A percentile compares a stretch with the other conserved stretches of the same genome.
phyloP scores from a whole-genome alignment of 2,113 vertebrate genomes.

The Microcebus jonahi region DNA sequence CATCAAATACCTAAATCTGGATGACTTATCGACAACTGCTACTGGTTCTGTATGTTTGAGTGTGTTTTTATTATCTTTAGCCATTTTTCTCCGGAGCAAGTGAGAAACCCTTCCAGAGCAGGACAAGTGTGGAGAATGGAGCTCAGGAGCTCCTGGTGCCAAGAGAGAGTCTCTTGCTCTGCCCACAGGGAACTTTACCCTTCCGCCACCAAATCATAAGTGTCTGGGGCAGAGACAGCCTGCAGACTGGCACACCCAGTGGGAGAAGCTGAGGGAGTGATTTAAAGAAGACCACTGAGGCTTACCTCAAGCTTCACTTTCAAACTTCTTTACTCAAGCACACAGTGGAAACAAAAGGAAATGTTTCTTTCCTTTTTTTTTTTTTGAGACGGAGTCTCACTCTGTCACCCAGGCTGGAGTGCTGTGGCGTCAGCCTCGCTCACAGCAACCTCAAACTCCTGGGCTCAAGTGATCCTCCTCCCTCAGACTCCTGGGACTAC shows the following conservation, averaged over 20 bases:
- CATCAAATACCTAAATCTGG: background rate
- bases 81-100: background rate
- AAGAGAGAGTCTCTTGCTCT: too few relatives aligned
- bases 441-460: too few relatives aligned
- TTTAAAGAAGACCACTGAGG: background rate
- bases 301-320: background rate
- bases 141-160: too few relatives aligned
- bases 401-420: too few relatives aligned
- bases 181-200: rapidly evolving
- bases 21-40: background rate
- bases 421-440: too few relatives aligned
- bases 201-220: background rate
- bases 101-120: background rate
- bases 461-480: too few relatives aligned
- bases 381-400: too few relatives aligned
- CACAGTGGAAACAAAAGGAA: slow-evolving; percentile 25
- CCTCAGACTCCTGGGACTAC: too few relatives aligned
- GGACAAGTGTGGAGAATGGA: background rate
- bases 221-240: background rate
- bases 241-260: rapidly evolving
- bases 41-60: background rate
- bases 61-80: background rate
- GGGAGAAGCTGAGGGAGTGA: background rate
- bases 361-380: too few relatives aligned
- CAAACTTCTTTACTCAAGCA: background rate